phyloP scores from a whole-genome alignment of 1,140 invertebrate genomes.

The Drosophila pachea region DNA sequence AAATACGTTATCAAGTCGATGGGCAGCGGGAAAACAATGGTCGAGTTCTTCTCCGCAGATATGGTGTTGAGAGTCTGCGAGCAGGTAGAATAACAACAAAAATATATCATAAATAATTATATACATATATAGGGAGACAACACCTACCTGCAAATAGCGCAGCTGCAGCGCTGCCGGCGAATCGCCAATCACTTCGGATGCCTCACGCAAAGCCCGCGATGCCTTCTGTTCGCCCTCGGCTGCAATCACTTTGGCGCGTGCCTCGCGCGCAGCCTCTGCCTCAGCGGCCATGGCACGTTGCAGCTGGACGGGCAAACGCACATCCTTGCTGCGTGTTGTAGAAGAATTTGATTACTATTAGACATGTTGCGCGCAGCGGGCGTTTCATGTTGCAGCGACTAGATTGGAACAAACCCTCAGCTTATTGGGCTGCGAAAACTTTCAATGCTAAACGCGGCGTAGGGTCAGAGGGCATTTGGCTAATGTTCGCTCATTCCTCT shows the following conservation, averaged over 20 bases:
- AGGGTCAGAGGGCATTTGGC: too few species aligned
- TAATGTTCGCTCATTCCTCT: too few species aligned
- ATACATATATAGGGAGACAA: conserved; percentile 6
- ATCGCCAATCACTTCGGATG: conserved; percentile 94
- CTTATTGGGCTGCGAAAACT: too few species aligned
- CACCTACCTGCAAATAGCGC: conserved; percentile 76
- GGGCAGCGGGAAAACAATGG: conserved; percentile 97
- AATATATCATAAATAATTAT: conserved; percentile 1
- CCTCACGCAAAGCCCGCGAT: conserved; percentile 92
- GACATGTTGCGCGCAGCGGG: conserved; percentile 8
- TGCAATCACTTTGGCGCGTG: conserved; percentile 89
- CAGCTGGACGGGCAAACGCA: conserved; percentile 91
- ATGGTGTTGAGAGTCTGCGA: conserved; percentile 94
- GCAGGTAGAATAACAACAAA: conserved; percentile 10
- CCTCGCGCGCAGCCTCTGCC: conserved; percentile 92
- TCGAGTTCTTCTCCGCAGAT: conserved; percentile 98
- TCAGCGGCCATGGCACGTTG: conserved; percentile 95
- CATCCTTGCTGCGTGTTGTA: conserved; percentile 88
- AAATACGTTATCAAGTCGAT: conserved; percentile 93
- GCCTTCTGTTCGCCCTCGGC: conserved; percentile 94
- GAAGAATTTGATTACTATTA: conserved; percentile 49
- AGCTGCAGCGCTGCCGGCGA: conserved; percentile 93
- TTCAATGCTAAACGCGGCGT: too few species aligned
- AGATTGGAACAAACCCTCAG: not conserved
- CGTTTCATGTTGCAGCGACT: conserved; percentile 21